Base-by-base conservation (phyloP, 2,888 invertebrate genomes). In the Rapana venosa region DNA sequence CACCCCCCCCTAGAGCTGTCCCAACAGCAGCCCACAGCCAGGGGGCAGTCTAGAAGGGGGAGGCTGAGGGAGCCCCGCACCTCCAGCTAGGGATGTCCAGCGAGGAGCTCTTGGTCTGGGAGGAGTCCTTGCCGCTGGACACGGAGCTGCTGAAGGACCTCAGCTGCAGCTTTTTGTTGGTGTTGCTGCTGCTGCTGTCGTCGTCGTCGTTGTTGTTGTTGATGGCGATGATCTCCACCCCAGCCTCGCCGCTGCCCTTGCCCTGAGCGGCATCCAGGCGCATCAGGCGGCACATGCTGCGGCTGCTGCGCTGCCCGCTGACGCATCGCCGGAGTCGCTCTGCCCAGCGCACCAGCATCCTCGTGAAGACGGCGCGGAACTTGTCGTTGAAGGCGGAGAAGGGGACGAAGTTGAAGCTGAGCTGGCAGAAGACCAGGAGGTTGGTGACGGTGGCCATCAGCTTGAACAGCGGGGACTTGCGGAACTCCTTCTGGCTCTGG, bases 331-430 rank as follows among this genome's bases (percentile, higher is more conserved):
- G 35, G 70, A 85, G 26, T 22, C 36, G 84, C 85, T 89, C 89
- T 26, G 83, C 74, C 89, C 89, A 89, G 56, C 89, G 89, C 13
- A 36, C 35, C 83, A 89, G 74, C 89, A 89, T 85, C 17, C 77
- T 74, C 58, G 77, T 89, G 70, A 89, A 84, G 47, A 89, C 93
- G 32, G 92, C 88, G n/a, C 93, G 91, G 90, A 94, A 94, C 88
- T 94, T 94, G 81, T 92, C 92, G 92, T 95, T 96, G 89, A 95
- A 95, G 83, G 95, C 94, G 90, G 95, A 95, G 92, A 95, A 96
- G 47, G 95, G 92, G 66, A 96, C 93, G 91, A 95, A 96, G 91
- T 95, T 96, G 15, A 95, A 92, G 4, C 95, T 95, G 22, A 94
- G 92, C 88, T 95, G 95, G 70, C 94, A 91, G 93, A 94, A 94